Conservation (phyloP, 2,113 vertebrate genomes). For the Lonchura striata region DNA sequence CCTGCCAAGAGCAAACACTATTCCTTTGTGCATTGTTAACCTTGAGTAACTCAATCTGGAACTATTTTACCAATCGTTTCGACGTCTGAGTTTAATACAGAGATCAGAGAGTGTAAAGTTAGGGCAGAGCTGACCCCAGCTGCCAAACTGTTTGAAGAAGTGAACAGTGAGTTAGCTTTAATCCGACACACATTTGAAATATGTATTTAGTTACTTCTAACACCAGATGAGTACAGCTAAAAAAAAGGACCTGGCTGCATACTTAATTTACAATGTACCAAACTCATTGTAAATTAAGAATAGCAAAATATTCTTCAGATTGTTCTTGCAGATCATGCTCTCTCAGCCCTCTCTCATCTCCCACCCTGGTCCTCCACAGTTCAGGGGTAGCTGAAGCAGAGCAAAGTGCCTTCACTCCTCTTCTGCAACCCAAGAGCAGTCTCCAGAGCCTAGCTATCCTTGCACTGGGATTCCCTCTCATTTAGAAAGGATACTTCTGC, state of each 20-base stretch:
- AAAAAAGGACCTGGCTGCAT: background rate
- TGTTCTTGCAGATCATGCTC: background rate
- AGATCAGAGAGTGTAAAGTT: background rate
- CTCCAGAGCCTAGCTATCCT: background rate
- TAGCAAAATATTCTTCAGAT: background rate
- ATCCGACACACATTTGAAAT: conserved; percentile 13
- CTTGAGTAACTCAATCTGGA: conserved; percentile 31
- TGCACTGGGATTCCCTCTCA: background rate
- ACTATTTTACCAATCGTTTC: background rate
- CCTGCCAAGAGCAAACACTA: background rate
- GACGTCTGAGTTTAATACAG: background rate
- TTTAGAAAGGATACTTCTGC: background rate
- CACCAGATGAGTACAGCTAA: background rate
- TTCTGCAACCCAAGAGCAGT: fast-evolving
- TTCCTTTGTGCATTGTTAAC: background rate
- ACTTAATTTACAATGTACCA: background rate
- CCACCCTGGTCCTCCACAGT: background rate
- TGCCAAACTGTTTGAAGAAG: conserved; percentile 10
- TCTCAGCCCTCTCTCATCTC: background rate
- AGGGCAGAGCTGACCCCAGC: background rate
- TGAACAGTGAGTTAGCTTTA: background rate
- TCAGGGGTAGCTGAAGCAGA: background rate
- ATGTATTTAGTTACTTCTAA: background rate
- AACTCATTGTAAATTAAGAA: background rate
- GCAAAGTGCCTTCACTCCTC: background rate